Conservation (phyloP, 1,140 invertebrate genomes). For the Maconellicoccus hirsutus region DNA sequence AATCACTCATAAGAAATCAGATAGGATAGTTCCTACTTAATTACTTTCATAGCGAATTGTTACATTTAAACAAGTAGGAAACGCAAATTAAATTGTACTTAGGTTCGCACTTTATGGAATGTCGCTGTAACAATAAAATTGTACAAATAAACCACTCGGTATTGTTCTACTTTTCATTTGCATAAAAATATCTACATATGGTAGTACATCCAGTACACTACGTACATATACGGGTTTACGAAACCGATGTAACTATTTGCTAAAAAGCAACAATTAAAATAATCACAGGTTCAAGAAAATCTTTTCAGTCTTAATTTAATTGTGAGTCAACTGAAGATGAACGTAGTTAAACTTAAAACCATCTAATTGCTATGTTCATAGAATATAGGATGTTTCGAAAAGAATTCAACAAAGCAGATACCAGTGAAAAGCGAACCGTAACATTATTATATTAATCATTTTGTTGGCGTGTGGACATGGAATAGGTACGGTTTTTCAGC, state of each 20-base stretch:
- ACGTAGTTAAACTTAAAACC: neutral
- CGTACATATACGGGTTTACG: neutral
- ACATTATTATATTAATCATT: too few species aligned
- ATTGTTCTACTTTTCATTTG: neutral
- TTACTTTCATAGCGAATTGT: too few species aligned
- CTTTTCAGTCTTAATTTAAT: conserved; percentile 1
- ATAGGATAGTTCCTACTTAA: too few species aligned
- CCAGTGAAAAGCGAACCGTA: too few species aligned
- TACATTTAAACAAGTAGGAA: too few species aligned
- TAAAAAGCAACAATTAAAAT: neutral
- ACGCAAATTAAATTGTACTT: too few species aligned
- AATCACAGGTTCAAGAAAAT: neutral
- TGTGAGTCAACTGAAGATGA: neutral
- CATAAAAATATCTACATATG: neutral
- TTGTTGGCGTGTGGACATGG: too few species aligned
- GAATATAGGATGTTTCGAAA: neutral
- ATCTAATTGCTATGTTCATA: neutral
- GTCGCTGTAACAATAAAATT: neutral
- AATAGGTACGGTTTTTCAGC: too few species aligned
- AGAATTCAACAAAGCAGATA: too few species aligned
- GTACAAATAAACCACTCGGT: neutral
- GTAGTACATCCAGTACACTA: too few species aligned
- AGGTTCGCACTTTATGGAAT: too few species aligned
- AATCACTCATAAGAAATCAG: too few species aligned
- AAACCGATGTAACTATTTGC: neutral